Percentiles rank a stretch among this genome's conserved stretches.
Conservation (phyloP, 2,113 vertebrate genomes). For the Elgaria multicarinata region DNA sequence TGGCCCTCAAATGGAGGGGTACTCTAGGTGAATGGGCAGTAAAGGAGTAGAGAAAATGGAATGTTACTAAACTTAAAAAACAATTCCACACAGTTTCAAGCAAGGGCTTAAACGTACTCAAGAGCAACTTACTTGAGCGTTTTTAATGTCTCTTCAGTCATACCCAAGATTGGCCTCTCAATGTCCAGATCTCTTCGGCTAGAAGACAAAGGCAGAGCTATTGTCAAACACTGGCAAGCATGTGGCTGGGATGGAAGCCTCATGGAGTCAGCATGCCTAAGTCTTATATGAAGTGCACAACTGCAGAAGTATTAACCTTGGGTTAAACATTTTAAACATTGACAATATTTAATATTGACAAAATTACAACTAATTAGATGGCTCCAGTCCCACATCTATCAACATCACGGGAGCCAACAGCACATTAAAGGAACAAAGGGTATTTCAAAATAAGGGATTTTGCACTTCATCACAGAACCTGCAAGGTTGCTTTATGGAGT, state of each 20-base stretch:
- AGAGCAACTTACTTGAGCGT: constrained; percentile 88
- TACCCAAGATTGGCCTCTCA: constrained; percentile 87
- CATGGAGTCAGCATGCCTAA: not conserved
- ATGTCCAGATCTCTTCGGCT: constrained; percentile 95
- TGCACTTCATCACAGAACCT: not conserved
- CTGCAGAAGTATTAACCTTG: not conserved
- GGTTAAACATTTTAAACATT: not conserved
- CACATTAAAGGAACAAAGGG: not conserved
- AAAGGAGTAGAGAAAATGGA: not conserved
- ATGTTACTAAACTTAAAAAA: not conserved
- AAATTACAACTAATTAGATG: not conserved
- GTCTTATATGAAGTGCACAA: not conserved
- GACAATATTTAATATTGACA: not conserved
- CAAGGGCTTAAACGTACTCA: not conserved
- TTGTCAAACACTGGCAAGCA: not conserved
- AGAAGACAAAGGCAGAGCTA: constrained; percentile 56
- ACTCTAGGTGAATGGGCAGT: not conserved
- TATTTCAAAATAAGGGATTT: not conserved
- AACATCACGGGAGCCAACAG: not conserved
- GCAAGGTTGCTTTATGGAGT: not conserved
- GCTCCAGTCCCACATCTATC: not conserved
- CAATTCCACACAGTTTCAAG: not conserved
- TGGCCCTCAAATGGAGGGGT: not conserved
- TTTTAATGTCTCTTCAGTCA: constrained; percentile 85
- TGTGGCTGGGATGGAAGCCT: not conserved